phyloP scores from a whole-genome alignment of 2,113 vertebrate species.

The Romanogobio albipinnatus region DNA sequence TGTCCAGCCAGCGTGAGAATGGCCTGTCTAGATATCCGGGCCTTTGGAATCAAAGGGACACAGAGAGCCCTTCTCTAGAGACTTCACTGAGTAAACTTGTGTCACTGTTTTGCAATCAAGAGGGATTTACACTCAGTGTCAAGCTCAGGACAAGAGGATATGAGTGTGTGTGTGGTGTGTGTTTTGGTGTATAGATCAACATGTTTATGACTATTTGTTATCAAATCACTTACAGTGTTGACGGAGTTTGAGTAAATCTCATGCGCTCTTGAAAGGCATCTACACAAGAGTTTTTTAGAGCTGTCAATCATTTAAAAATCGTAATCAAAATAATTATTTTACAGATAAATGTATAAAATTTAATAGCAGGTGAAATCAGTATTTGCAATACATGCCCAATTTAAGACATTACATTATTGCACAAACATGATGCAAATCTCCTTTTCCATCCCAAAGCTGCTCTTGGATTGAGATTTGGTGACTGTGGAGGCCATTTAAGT shows the following conservation, averaged over 20 bases:
- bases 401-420: too few species aligned
- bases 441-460: too few species aligned
- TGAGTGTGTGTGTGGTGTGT: conserved; percentile 43
- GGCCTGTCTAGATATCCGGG: conserved; percentile 56
- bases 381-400: too few species aligned
- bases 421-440: too few species aligned
- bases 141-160: conserved; percentile 55
- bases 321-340: too few species aligned
- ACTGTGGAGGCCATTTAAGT: too few species aligned
- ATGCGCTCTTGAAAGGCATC: not conserved
- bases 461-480: too few species aligned
- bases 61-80: conserved; percentile 64
- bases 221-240: conserved; percentile 24
- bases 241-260: not conserved
- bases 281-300: too few species aligned
- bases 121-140: conserved; percentile 65
- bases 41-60: conserved; percentile 59
- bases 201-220: conserved; percentile 24
- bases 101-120: conserved; percentile 62
- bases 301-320: too few species aligned
- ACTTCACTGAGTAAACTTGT: conserved; percentile 61
- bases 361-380: too few species aligned
- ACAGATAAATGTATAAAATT: too few species aligned
- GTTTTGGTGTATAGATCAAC: conserved; percentile 35
- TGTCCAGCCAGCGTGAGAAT: conserved; percentile 74